These are phyloP conservation scores for Cremastinae sp. DNA, from an alignment of 2,888 invertebrate genomes.

Conservation along the genomic window DNA sequence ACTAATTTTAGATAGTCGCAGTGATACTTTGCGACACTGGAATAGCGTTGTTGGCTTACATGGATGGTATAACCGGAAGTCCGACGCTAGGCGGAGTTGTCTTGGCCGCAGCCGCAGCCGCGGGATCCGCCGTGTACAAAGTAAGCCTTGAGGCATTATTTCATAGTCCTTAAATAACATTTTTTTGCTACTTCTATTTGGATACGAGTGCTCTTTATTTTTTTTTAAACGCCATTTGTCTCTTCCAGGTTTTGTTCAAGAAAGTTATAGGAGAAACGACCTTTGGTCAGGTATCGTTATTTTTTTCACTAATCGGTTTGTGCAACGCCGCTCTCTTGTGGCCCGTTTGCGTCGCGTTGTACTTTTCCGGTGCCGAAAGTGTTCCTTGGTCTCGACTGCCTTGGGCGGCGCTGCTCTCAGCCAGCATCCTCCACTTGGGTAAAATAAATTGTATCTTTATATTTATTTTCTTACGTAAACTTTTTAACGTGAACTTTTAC, in stretches of 20 bases:
- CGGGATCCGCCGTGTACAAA: constrained; percentile 96
- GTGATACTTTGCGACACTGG: constrained; percentile 97
- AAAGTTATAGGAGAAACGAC: constrained; percentile 96
- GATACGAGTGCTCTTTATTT: no score
- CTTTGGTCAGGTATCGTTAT: constrained; percentile 94
- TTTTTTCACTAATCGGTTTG: constrained; percentile 95
- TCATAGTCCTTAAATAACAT: neutral
- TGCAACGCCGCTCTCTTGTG: constrained; percentile 93
- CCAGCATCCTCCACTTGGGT: constrained; percentile 91
- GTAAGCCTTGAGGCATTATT: no score
- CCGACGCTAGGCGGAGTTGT: constrained; percentile 95
- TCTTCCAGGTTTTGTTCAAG: constrained; percentile 92
- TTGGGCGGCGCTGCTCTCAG: constrained; percentile 91
- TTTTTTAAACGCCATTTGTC: constrained; percentile 1
- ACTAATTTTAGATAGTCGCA: constrained; percentile 90
- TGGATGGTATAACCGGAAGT: constrained; percentile 96
- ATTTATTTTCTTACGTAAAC: no score
- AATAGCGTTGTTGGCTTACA: constrained; percentile 95
- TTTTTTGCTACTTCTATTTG: neutral
- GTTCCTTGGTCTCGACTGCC: constrained; percentile 92
- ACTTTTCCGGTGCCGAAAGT: constrained; percentile 92
- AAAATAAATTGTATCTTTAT: no score
- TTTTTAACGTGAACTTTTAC: no score
- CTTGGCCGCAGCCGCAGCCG: constrained; percentile 93
- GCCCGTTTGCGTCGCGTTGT: constrained; percentile 94